Evolutionary conservation across 2,888 invertebrate genomes (phyloP), one percentile per base, ranked within the genome.

Genomic region (Schrankia costaestrigalis): DNA sequence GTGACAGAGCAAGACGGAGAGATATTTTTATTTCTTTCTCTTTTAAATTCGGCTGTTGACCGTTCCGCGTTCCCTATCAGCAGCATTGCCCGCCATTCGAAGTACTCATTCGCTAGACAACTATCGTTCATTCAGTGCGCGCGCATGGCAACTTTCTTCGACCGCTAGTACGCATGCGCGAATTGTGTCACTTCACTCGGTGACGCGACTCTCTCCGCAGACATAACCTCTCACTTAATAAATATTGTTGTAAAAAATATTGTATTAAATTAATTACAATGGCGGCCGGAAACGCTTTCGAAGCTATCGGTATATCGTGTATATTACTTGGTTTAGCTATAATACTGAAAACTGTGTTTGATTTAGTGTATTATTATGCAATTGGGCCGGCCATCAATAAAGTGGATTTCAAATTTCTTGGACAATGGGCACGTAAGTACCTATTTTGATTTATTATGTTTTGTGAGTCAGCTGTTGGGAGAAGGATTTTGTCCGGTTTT

Each of bases 371-470:
- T 46, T 67, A 57, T 11, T 85, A 73, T 41, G 68, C 91, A 21
- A 56, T 91, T 32, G 90, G 91, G 11, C 91, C 91, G 19, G 71
- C 87, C 17, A 59, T 91, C 5, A 71, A 92, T 33, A 84, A 85
- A 56, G 85, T 93, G 36, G 89, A 95, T 77, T 90, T 93, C 44
- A 90, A 90, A 63, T 89, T 91, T 26, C 89, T 91, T 68, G 95
- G 95, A 59, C 90, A 91, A 80, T 95, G 95, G 95, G 95, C 95
- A 78, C 90, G 95, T 95, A 81, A 91, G 92, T 90, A 35, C 17
- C 42, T 31, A 11, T 38, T 26, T 29, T n/a, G n/a, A n/a, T n/a
- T n/a, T n/a, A n/a, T n/a, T n/a, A n/a, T n/a, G n/a, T n/a, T n/a
- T n/a, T n/a, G n/a, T n/a, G n/a, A n/a, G n/a, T n/a, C n/a, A n/a